Evolutionary conservation across 2,888 invertebrate genomes (phyloP), one percentile per base, ranked within the genome.

Genomic region (Xestia xanthographa): DNA sequence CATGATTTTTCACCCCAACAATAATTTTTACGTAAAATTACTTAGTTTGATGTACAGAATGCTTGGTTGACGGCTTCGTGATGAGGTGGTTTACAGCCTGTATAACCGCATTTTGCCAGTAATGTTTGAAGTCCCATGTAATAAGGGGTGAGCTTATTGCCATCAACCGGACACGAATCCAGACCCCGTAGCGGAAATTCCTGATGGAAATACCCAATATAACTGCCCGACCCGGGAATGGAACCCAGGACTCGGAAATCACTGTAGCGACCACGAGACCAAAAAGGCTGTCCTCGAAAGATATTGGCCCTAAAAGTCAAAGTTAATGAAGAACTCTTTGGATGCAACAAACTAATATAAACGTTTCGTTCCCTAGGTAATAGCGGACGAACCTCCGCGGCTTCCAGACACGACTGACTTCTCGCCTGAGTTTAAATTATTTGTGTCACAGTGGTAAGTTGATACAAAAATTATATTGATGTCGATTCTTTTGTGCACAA

Each of bases 371-470:
- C 38, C 2, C 60, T 11, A 97, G 97, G 97, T 99, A 89, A 97
- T 99, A 91, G 98, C 98, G 89, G 98, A 98, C 86, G 99, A 98
- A 90, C 99, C 99, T 45, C 99, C 99, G 14, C 97, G 97, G 88
- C 96, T 99, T 91, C 99, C 99, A 1, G 95, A 97, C 56, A 98
- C 98, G 85, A 97, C 97, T 89, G 97, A 97, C 76, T 99, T 99
- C 94, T 98, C 98, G 78, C 96, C 97, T 65, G 98, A 99, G 92
- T 99, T 99, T 96, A 98, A 98, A 92, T 97, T 97, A 90, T 99
- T 99, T 96, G 99, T 99, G 84, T 97, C 97, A 92, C 98, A 98
- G 95, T 99, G 99, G 98, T 99, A 95, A 95, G 97, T 34, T 3
- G 34, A 1, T 34, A 34, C 34, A 34, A 34, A 34, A 34, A 1